Evolutionary conservation across 2,888 invertebrate genomes (phyloP).

Genomic region (Dyspetes luteomarginatus): DNA sequence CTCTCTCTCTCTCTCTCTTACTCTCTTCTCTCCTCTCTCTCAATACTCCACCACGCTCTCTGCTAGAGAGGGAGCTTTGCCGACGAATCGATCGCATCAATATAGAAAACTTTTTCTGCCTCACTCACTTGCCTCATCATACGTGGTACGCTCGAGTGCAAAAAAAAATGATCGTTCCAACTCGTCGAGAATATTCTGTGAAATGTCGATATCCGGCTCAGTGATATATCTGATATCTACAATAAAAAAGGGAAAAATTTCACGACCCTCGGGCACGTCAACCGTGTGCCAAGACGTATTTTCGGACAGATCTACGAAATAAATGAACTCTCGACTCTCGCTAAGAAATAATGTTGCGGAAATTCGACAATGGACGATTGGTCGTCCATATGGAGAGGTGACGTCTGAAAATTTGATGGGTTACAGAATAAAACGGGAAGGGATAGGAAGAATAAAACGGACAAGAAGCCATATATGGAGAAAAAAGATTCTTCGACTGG

Average conservation of each 20-base stretch:
- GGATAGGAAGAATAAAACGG: conserved; percentile 10
- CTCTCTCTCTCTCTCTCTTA: conserved; percentile 16
- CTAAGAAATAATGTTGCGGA: too few species aligned
- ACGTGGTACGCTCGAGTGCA: conserved; percentile 3
- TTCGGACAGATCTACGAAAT: too few species aligned
- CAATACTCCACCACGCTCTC: not conserved
- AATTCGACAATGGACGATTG: too few species aligned
- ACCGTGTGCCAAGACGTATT: too few species aligned
- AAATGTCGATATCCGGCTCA: conserved; percentile 8
- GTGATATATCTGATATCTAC: conserved; percentile 1
- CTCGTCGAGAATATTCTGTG: not conserved
- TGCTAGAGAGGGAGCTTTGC: not conserved
- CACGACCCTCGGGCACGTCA: too few species aligned
- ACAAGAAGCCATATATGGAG: conserved; percentile 19
- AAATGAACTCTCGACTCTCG: too few species aligned
- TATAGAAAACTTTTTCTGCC: conserved; percentile 5
- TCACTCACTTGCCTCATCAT: conserved; percentile 17
- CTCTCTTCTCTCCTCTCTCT: not conserved
- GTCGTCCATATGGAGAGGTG: too few species aligned
- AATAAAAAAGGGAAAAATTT: not conserved
- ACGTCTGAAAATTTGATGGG: too few species aligned
- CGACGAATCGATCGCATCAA: conserved; percentile 22
- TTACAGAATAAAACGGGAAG: too few species aligned
- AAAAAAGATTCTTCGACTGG: not conserved
- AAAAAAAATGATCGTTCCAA: not conserved